Percentiles rank a stretch among this genome's conserved stretches.
Evolutionary conservation across 2,797 vertebrate species (phyloP).

Genomic region (Molossus alvarezi): DNA sequence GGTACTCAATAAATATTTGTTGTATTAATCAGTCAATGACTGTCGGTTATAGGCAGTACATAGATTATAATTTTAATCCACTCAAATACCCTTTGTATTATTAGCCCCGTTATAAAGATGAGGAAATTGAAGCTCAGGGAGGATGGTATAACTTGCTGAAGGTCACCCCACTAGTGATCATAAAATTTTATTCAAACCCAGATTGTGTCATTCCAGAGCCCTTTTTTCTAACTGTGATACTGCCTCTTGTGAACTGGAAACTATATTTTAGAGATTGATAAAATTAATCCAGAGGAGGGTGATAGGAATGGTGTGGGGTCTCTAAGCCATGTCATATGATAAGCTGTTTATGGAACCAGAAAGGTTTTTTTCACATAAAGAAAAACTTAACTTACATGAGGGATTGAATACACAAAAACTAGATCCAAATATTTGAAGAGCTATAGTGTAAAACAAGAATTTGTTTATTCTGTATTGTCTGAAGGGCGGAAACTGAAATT

Average conservation of each 20-base stretch:
- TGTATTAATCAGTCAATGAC: not conserved
- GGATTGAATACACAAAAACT: constrained; percentile 7
- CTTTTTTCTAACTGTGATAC: not conserved
- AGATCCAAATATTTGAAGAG: constrained; percentile 33
- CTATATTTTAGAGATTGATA: not conserved
- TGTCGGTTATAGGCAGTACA: not conserved
- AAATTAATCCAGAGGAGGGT: not conserved
- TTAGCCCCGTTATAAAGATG: constrained; percentile 34
- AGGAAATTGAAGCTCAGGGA: not conserved
- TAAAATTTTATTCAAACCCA: not conserved
- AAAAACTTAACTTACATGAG: not conserved
- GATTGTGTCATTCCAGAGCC: not conserved
- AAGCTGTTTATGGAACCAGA: constrained; percentile 10
- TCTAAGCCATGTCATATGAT: not conserved
- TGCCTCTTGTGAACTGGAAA: not conserved
- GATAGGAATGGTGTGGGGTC: not conserved
- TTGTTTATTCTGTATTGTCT: constrained; percentile 26
- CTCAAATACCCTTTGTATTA: not conserved
- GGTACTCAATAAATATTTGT: not conserved
- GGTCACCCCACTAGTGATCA: not conserved
- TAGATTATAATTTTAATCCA: not conserved
- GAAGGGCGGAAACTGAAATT: constrained; percentile 22
- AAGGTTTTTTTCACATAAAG: constrained; percentile 21
- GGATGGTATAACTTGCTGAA: not conserved
- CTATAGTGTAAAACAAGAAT: not conserved